These are phyloP conservation scores for Drosophila bipectinata DNA, from an alignment of 1,140 invertebrate genomes.

Conservation along the genomic window DNA sequence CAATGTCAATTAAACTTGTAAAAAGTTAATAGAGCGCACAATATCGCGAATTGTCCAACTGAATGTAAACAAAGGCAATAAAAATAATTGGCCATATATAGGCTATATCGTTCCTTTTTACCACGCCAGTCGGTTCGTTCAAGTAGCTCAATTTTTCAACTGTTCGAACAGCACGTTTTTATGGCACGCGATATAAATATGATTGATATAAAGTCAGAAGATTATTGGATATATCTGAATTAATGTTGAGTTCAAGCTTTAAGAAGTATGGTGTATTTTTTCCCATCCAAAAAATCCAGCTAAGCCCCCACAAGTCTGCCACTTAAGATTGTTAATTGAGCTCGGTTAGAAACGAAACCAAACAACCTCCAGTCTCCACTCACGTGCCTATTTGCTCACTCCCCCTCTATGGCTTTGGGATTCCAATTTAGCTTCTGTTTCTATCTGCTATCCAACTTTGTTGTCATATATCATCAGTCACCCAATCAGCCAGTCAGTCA, in stretches of 20 bases:
- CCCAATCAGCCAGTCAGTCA: conserved; percentile 1
- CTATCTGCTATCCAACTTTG: conserved; percentile 17
- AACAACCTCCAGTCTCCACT: conserved; percentile 41
- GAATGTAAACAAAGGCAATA: conserved; percentile 62
- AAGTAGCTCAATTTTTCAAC: conserved; percentile 15
- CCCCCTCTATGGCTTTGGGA: conserved; percentile 18
- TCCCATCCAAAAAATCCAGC: conserved; percentile 17
- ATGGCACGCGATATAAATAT: conserved; percentile 45
- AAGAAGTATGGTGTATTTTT: conserved; percentile 7
- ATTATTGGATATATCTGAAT: background rate
- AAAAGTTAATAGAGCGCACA: conserved; percentile 63
- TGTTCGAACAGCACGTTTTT: conserved; percentile 54
- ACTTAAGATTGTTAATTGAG: conserved; percentile 65
- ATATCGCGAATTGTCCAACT: conserved; percentile 51
- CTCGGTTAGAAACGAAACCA: conserved; percentile 26
- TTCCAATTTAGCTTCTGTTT: conserved; percentile 41
- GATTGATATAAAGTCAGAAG: conserved; percentile 2
- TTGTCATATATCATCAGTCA: conserved; percentile 38
- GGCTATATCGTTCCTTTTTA: conserved; percentile 4
- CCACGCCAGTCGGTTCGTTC: conserved; percentile 10
- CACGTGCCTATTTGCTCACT: conserved; percentile 72
- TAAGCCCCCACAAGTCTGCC: conserved; percentile 13
- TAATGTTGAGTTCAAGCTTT: background rate
- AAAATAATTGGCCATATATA: conserved; percentile 45
- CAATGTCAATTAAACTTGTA: conserved; percentile 76